These are phyloP conservation scores for Alligator sinensis DNA, from an alignment of 2,113 vertebrate species.

Conservation along the genomic window DNA sequence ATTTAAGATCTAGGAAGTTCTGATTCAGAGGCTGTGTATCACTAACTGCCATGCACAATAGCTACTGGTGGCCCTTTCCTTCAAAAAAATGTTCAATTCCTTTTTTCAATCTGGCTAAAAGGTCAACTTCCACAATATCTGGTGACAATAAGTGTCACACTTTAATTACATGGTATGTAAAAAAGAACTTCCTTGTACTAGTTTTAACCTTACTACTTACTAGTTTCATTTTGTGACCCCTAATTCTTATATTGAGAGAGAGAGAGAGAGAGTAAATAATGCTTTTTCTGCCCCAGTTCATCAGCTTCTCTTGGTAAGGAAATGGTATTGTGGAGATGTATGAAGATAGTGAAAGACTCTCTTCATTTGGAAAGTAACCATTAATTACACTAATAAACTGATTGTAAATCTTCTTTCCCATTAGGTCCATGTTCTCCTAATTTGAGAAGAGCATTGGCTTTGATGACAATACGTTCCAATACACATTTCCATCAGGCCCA, in stretches of 20 bases:
- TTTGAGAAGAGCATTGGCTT: neutral
- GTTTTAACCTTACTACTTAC: neutral
- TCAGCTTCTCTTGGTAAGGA: slow-evolving; percentile 26
- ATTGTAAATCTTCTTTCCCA: neutral
- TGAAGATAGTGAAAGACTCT: neutral
- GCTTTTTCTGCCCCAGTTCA: neutral
- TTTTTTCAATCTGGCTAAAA: too few species aligned
- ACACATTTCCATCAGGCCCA: neutral
- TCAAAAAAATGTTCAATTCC: too few species aligned
- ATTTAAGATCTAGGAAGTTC: too few species aligned
- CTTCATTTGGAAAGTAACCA: neutral
- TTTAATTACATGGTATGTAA: neutral
- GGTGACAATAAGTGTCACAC: too few species aligned
- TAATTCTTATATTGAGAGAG: too few species aligned
- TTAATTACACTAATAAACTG: neutral
- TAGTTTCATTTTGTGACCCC: too few species aligned
- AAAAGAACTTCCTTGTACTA: neutral
- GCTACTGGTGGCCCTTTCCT: too few species aligned
- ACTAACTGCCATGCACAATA: too few species aligned
- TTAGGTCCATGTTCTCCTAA: neutral
- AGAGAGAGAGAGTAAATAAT: neutral
- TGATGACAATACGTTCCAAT: neutral
- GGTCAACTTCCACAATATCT: too few species aligned
- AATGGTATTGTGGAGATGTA: neutral
- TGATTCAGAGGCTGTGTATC: too few species aligned